Evolutionary conservation across 2,888 invertebrate genomes (phyloP).

Genomic region (Phorcus lineatus): DNA sequence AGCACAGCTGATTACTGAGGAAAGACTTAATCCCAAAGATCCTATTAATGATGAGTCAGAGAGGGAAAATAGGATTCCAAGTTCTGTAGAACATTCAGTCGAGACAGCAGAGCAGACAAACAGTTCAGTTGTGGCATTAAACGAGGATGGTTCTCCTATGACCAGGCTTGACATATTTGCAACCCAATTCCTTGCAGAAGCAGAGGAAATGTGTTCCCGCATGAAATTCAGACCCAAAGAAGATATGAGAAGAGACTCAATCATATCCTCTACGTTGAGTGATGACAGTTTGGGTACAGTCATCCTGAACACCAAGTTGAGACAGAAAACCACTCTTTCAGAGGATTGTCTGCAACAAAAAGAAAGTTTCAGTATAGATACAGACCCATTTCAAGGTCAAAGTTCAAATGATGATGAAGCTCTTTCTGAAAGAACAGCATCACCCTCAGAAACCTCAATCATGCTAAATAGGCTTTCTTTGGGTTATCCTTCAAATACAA

Average conservation of each 20-base stretch:
- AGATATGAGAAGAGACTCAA: not conserved
- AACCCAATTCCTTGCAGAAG: not conserved
- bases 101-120: not conserved
- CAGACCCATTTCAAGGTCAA: too few relatives aligned
- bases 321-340: too few relatives aligned
- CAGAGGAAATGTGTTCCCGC: not conserved
- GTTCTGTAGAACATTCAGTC: not conserved
- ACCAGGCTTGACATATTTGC: not conserved
- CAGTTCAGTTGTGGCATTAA: not conserved
- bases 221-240: not conserved
- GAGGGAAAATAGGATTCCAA: not conserved
- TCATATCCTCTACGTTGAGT: not conserved
- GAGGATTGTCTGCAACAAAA: too few relatives aligned
- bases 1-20: too few relatives aligned
- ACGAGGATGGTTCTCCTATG: not conserved
- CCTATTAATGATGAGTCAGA: not conserved
- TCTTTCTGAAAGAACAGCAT: too few relatives aligned
- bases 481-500: too few relatives aligned
- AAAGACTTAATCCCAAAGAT: too few relatives aligned
- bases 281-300: not conserved
- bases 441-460: too few relatives aligned
- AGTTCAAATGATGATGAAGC: too few relatives aligned
- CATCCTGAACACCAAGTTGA: too few relatives aligned
- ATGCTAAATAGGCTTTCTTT: too few relatives aligned
- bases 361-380: too few relatives aligned